Conservation (phyloP, 2,113 vertebrate species). For the Prochilodus magdalenae region DNA sequence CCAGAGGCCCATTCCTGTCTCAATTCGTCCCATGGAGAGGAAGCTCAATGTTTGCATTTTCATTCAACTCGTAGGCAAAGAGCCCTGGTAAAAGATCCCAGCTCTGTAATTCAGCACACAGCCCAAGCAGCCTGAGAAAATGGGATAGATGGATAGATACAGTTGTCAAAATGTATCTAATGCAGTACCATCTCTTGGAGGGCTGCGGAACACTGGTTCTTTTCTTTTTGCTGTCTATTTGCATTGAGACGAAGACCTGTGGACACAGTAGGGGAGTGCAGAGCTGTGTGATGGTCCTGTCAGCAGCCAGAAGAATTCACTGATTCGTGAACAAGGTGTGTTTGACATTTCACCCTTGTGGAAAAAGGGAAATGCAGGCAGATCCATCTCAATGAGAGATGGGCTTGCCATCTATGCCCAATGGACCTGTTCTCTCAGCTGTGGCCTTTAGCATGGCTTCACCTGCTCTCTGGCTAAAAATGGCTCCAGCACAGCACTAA, state of each 20-base stretch:
- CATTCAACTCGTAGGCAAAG: constrained; percentile 28
- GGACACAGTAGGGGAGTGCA: constrained; percentile 5
- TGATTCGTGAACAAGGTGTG: constrained; percentile 34
- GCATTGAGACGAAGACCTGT: constrained; percentile 4
- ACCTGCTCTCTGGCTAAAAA: constrained; percentile 63
- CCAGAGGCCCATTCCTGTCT: constrained; percentile 34
- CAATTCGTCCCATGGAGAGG: constrained; percentile 1
- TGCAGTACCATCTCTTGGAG: background rate
- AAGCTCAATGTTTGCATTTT: constrained; percentile 28
- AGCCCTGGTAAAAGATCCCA: background rate
- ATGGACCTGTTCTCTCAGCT: constrained; percentile 34
- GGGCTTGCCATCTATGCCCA: constrained; percentile 35
- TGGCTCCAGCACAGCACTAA: background rate
- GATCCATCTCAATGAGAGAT: constrained; percentile 46
- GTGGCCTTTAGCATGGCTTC: constrained; percentile 44
- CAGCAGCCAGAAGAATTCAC: background rate
- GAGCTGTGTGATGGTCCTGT: constrained; percentile 11
- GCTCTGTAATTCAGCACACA: constrained; percentile 7
- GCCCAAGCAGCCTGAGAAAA: background rate
- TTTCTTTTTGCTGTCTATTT: background rate
- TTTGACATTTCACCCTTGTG: constrained; percentile 38
- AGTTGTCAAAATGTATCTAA: constrained; percentile 10
- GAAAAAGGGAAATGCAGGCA: constrained; percentile 12
- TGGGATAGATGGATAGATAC: constrained; percentile 8
- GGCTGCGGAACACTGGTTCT: background rate